phyloP scores from a whole-genome alignment of 2,888 invertebrate genomes.

The Hirtodrosophila confusa region DNA sequence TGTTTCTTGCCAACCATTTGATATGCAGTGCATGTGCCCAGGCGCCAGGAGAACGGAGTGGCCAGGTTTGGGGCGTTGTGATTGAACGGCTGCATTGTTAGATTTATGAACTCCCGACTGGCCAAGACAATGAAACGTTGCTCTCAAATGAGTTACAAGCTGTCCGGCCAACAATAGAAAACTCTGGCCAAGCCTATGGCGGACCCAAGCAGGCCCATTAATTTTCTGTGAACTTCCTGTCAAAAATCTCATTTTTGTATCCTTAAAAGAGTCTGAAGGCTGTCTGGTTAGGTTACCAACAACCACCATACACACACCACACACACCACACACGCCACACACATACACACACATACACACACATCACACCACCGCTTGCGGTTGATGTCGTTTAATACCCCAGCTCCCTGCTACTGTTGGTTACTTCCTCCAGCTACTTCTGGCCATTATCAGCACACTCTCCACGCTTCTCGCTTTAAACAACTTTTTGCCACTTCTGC shows the following conservation, averaged over 20 bases:
- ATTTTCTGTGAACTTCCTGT: slow-evolving; percentile 59
- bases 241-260: slow-evolving; percentile 56
- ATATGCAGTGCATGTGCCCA: slow-evolving; percentile 68
- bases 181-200: background rate
- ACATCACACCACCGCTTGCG: slow-evolving; percentile 31
- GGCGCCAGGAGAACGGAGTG: slow-evolving; percentile 44
- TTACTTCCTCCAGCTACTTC: slow-evolving; percentile 21
- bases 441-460: slow-evolving; percentile 40
- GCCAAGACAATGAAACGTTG: slow-evolving; percentile 35
- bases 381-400: slow-evolving; percentile 21
- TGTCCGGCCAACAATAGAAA: slow-evolving; percentile 11
- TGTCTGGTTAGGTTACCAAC: slow-evolving; percentile 14
- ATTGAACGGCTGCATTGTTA: slow-evolving; percentile 69
- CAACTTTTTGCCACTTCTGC: slow-evolving; percentile 71
- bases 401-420: background rate
- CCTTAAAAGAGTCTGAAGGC: slow-evolving; percentile 11
- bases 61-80: slow-evolving; percentile 42
- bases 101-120: slow-evolving; percentile 61
- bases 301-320: slow-evolving; percentile 5
- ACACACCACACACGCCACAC: slow-evolving; percentile 3
- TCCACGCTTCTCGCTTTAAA: slow-evolving; percentile 27
- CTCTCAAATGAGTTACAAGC: slow-evolving; percentile 35
- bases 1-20: slow-evolving; percentile 46
- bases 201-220: slow-evolving; percentile 37
- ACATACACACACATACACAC: background rate